Conservation (phyloP, 92 coral and sea anemone species). For the Paragorgia papillata region DNA sequence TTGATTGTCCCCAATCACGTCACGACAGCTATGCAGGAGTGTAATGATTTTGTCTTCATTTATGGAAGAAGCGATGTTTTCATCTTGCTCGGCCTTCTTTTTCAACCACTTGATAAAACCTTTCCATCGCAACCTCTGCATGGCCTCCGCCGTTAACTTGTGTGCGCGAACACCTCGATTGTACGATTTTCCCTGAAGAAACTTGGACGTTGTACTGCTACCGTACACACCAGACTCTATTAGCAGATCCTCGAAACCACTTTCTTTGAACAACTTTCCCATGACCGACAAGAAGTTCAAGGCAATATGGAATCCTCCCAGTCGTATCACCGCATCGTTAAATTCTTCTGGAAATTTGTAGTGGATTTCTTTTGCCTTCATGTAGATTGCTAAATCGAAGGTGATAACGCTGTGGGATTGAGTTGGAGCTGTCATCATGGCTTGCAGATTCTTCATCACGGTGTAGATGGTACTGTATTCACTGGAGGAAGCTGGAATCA, state of each 20-base stretch:
- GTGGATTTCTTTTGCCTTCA: constrained; percentile 64
- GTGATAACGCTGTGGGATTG: constrained; percentile 45
- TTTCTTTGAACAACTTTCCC: constrained; percentile 56
- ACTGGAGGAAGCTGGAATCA: constrained; percentile 58
- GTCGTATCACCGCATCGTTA: constrained; percentile 49
- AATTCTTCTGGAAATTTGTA: constrained; percentile 53
- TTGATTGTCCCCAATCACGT: too few species aligned
- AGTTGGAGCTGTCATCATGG: constrained; percentile 23
- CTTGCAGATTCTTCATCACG: constrained; percentile 40
- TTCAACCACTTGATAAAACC: constrained; percentile 30
- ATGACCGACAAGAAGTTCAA: constrained; percentile 52
- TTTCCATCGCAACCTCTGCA: constrained; percentile 42
- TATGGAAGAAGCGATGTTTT: too few species aligned
- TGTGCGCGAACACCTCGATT: constrained; percentile 47
- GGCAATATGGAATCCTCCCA: constrained; percentile 69
- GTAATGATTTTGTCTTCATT: too few species aligned
- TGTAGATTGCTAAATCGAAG: constrained; percentile 56
- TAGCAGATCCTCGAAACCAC: constrained; percentile 66
- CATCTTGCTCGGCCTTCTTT: constrained; percentile 5
- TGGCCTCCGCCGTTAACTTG: constrained; percentile 35
- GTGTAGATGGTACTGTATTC: constrained; percentile 66
- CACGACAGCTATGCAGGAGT: too few species aligned
- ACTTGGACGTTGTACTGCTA: constrained; percentile 40
- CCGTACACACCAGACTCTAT: constrained; percentile 71
- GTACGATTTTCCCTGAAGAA: constrained; percentile 32